Evolutionary conservation across 2,888 invertebrate genomes (phyloP), one percentile per base, ranked within the genome.

Genomic region (Rotaria sp.): DNA sequence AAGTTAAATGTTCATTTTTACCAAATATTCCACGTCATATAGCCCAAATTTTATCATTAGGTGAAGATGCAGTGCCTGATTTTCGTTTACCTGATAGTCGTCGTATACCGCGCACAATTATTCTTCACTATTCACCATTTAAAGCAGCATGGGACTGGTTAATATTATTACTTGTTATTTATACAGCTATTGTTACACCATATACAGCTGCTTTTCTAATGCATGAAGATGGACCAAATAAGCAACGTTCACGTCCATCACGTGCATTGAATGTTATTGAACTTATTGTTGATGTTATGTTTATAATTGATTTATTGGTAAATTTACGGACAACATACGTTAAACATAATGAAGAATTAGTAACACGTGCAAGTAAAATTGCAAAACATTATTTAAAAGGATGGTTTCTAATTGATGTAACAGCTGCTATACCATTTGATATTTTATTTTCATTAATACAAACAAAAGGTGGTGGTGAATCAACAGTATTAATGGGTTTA

Each of bases 141-240:
- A 96, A 97, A 93, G 96, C 97, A 89, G 96, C 95, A 90, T 98
- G 98, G 97, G 97, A 98, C 93, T 98, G 97, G 98, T 94, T 97
- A 91, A 97, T 97, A 90, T 90, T 93, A 84, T 94, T 98, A 90
- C 93, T 98, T 89, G 98, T 98, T 90, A 96, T 98, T 93, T 99
- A 99, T 93, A 99, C 98, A 89, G 98, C 98, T 90, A 96, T 98
- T 92, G 96, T 97, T 92, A 98, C 98, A 88, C 98, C 98, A 84
- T 98, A 98, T 92, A 96, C 96, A 89, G 98, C 98, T 88, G 97
- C 97, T 89, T 98, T 98, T 93, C 94, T 97, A 90, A 94, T 98
- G 89, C 95, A 95, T 91, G 96, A 96, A 92, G 85, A 59, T 85
- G 85, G 41, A 35, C 30, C 48, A 26, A 74, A 57, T 45, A 41